Evolutionary conservation across 2,888 invertebrate genomes (phyloP).

Genomic region (Spilosoma lubricipeda): DNA sequence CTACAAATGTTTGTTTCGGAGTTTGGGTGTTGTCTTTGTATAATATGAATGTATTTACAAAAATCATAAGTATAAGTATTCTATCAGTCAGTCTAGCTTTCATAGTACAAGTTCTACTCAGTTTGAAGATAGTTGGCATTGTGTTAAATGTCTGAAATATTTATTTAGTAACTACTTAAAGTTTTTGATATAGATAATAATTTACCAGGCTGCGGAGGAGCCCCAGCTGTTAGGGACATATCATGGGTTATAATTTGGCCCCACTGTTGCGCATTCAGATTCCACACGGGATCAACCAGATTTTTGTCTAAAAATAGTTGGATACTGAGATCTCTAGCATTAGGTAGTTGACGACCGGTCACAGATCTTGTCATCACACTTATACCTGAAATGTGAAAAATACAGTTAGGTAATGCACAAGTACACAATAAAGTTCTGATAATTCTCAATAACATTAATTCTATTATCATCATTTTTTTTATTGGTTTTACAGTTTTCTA

Average conservation of each 20-base stretch:
- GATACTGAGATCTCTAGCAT: conserved; percentile 89
- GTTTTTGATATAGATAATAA: conserved; percentile 43
- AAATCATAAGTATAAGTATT: too few relatives aligned
- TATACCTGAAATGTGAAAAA: conserved; percentile 82
- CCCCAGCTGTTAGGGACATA: conserved; percentile 90
- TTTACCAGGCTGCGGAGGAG: conserved; percentile 92
- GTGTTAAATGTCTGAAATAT: too few relatives aligned
- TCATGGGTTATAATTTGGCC: conserved; percentile 93
- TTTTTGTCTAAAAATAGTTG: conserved; percentile 90
- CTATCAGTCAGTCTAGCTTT: too few relatives aligned
- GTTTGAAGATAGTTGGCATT: too few relatives aligned
- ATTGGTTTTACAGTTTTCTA: not conserved
- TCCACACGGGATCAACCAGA: conserved; percentile 90
- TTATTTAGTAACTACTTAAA: not conserved
- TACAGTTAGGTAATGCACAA: not conserved
- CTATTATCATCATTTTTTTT: not conserved
- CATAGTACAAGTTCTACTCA: too few relatives aligned
- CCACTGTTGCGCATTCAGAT: conserved; percentile 92
- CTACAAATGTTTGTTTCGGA: too few relatives aligned
- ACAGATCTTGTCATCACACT: conserved; percentile 87
- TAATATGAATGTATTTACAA: too few relatives aligned
- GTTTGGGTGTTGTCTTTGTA: too few relatives aligned
- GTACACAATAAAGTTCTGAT: not conserved
- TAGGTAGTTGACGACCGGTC: conserved; percentile 89
- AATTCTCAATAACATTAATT: not conserved